Percentiles rank a stretch among this genome's conserved stretches.
Evolutionary conservation across 2,113 vertebrate genomes (phyloP).

Genomic region (Saguinus midas): DNA sequence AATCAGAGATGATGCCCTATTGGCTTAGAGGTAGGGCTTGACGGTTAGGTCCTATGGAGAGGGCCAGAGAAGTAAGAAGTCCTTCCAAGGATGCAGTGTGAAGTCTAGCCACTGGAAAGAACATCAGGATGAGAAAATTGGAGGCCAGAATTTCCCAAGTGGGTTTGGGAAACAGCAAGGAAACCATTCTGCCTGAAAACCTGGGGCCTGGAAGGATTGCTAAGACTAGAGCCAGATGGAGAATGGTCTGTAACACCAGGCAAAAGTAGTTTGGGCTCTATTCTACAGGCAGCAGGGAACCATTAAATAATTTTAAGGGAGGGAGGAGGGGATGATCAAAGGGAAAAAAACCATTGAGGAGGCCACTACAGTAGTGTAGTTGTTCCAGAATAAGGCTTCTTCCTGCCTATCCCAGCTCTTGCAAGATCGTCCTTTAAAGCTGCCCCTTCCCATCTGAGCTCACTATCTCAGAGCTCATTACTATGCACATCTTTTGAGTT

Average conservation of each 20-base stretch:
- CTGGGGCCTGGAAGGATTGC: not conserved
- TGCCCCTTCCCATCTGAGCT: slow-evolving; percentile 48
- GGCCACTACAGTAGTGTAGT: slow-evolving; percentile 30
- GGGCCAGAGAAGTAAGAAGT: not conserved
- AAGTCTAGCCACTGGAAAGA: not conserved
- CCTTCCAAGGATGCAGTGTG: not conserved
- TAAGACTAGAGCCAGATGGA: slow-evolving; percentile 8
- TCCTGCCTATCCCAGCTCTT: slow-evolving; percentile 40
- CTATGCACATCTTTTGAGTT: slow-evolving; percentile 44
- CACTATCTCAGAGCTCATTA: slow-evolving; percentile 39
- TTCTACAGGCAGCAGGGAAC: slow-evolving; percentile 32
- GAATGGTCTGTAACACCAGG: not conserved
- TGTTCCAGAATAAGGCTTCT: slow-evolving; percentile 36
- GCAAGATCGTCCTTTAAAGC: slow-evolving; percentile 41
- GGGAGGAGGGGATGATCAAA: slow-evolving; percentile 41
- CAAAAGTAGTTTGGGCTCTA: slow-evolving; percentile 19
- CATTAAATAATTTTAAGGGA: slow-evolving; percentile 44
- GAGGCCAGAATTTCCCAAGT: not conserved
- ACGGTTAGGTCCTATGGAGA: not conserved
- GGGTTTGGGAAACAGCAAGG: not conserved
- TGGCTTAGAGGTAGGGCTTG: not conserved
- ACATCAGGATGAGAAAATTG: not conserved
- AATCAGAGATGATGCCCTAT: not conserved
- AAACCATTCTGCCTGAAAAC: slow-evolving; percentile 15
- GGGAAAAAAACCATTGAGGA: slow-evolving; percentile 1